phyloP scores from a whole-genome alignment of 2,797 vertebrate genomes.

The Argya squamiceps region DNA sequence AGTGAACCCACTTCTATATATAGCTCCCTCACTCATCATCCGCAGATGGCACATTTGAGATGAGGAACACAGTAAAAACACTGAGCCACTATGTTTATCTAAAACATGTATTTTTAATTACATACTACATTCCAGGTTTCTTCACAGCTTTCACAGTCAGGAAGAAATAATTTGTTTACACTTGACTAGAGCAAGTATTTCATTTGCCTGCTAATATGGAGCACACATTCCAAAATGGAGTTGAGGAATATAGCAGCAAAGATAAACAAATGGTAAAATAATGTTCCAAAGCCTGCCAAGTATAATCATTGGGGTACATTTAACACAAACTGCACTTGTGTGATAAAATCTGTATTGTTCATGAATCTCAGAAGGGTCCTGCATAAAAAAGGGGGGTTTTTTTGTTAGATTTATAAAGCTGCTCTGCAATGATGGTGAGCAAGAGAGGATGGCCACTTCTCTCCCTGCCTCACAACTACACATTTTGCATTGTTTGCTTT shows the following conservation, averaged over 20 bases:
- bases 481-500: background rate
- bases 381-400: background rate
- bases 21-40: background rate
- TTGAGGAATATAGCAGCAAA: background rate
- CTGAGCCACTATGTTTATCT: background rate
- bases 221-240: background rate
- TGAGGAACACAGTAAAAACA: background rate
- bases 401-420: background rate
- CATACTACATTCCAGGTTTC: background rate
- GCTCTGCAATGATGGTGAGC: background rate
- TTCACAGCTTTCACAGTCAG: background rate
- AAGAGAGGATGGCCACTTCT: background rate
- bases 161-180: background rate
- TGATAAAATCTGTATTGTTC: background rate
- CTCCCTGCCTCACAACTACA: background rate
- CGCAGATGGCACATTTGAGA: background rate
- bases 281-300: background rate
- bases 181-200: background rate
- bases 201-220: background rate
- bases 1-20: background rate
- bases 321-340: background rate
- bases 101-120: slow-evolving; percentile 15
- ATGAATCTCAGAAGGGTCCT: background rate
- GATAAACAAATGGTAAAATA: background rate
- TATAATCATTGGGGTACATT: background rate